Percentiles rank a stretch among this genome's conserved stretches.
Evolutionary conservation across 2,888 invertebrate genomes (phyloP).

Genomic region (Meiosimyza platycephala): DNA sequence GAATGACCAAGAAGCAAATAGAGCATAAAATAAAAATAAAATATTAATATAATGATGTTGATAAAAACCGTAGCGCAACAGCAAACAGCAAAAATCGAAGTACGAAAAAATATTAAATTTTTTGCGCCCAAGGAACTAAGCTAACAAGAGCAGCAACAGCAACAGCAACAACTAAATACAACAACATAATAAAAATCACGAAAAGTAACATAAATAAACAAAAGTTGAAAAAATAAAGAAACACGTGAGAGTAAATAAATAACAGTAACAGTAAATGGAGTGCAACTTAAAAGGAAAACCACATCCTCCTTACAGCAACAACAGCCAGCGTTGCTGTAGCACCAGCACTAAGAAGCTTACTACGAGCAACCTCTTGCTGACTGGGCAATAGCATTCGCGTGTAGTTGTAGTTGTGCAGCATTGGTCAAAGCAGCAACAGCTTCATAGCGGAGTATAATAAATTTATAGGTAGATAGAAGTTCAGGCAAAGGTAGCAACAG

Average conservation of each 20-base stretch:
- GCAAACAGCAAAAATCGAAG: slow-evolving; percentile 30
- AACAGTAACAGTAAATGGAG: slow-evolving; percentile 16
- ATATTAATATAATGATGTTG: slow-evolving; percentile 21
- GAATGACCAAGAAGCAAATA: slow-evolving; percentile 48
- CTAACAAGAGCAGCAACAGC: neutral
- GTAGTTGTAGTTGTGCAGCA: neutral
- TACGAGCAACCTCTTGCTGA: no score
- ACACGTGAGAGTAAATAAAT: neutral
- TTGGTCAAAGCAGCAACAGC: neutral
- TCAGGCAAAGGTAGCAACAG: no score
- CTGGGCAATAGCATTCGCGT: neutral
- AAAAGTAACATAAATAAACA: slow-evolving; percentile 19
- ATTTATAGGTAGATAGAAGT: no score
- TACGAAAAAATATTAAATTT: slow-evolving; percentile 4
- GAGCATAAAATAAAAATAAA: slow-evolving; percentile 29
- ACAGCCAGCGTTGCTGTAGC: no score
- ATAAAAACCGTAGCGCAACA: slow-evolving; percentile 15
- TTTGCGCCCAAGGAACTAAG: slow-evolving; percentile 11
- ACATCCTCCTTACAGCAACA: slow-evolving; percentile 10
- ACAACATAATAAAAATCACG: slow-evolving; percentile 1
- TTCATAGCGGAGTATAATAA: neutral
- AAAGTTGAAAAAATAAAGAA: slow-evolving; percentile 1
- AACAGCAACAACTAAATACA: neutral
- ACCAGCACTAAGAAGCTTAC: no score
- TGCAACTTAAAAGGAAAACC: neutral